Conservation (phyloP, 2,888 invertebrate species). For the Synergus gifuensis region DNA sequence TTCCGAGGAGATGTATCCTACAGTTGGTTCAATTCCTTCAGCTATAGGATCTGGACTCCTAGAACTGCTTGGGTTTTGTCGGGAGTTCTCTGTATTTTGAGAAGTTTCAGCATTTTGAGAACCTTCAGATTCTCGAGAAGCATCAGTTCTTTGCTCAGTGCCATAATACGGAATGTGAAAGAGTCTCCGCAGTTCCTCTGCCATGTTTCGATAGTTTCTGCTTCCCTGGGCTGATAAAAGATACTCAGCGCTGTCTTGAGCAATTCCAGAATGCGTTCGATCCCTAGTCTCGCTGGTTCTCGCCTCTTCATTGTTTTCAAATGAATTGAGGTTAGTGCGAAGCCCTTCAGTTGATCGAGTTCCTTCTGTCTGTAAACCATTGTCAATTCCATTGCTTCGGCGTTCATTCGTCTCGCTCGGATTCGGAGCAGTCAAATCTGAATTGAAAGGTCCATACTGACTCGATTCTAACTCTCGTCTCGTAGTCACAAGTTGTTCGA, state of each 20-base stretch:
- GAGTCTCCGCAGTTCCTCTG: constrained; percentile 51
- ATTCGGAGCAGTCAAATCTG: constrained; percentile 48
- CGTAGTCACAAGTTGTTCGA: constrained; percentile 76
- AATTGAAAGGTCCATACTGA: constrained; percentile 57
- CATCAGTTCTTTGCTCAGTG: constrained; percentile 39
- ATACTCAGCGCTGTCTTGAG: constrained; percentile 39
- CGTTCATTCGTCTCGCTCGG: constrained; percentile 42
- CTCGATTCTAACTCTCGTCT: constrained; percentile 74
- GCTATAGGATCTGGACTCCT: neutral
- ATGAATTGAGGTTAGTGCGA: constrained; percentile 18
- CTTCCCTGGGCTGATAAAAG: constrained; percentile 47
- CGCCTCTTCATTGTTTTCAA: constrained; percentile 10
- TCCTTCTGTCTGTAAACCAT: constrained; percentile 50
- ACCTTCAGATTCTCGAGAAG: constrained; percentile 50
- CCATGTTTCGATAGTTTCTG: constrained; percentile 48
- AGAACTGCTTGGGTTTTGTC: constrained; percentile 22
- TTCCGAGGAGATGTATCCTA: constrained; percentile 38
- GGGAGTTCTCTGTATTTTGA: neutral
- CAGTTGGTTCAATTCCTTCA: neutral
- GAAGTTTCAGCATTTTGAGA: constrained; percentile 55
- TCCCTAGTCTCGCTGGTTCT: constrained; percentile 27
- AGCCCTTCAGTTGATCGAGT: constrained; percentile 8
- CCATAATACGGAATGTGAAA: constrained; percentile 35
- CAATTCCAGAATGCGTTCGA: constrained; percentile 1
- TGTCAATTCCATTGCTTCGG: constrained; percentile 47